Base-by-base conservation (phyloP, 2,113 vertebrate species). In the Nothoprocta pentlandii region DNA sequence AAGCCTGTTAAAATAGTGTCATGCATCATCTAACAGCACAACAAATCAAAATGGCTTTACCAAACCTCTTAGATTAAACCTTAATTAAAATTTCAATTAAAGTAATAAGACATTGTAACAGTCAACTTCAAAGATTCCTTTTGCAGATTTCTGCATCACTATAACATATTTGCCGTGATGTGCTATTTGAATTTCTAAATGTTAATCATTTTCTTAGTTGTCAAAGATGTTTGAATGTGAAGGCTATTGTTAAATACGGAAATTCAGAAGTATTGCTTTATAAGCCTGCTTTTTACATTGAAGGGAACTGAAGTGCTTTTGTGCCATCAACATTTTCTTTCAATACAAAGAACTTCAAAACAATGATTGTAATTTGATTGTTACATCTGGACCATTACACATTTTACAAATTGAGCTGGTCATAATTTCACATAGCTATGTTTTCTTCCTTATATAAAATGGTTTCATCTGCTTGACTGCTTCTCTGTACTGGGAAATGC, bases 61-160 rank as follows among this genome's bases (percentile, higher is more conserved):
- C 89, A 95, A 67, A 46, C 16, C n/a, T 63, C 10, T 7, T 56
- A 11, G 7, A 25, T 44, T 58, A 70, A 75, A 85, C 76, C 10
- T 85, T 69, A 93, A 93, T 91, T 94, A 95, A 91, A 84, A 80
- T 77, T 89, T 63, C 76, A 76, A 3, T 87, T 96, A 91, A 89
- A 83, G 44, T 82, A 91, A 90, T 89, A 90, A 92, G 87, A 61
- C 10, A 54, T 61, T 93, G 42, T 46, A 79, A 94, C 23, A 86
- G 71, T 92, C 85, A 91, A 56, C 51, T 90, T 80, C 70, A 82
- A 66, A 89, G 21, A 16, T 85, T 91, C 58, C 32, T 95, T 66
- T 41, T 91, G 46, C 44, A 53, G 53, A 95, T 92, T 95, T n/a
- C 9, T 92, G 70, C 67, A 80, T 66, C 84, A 16, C 36, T 75